Percentiles rank a stretch among this genome's conserved stretches.
phyloP scores from a whole-genome alignment of 2,888 invertebrate species.

The Maniola hyperantus region DNA sequence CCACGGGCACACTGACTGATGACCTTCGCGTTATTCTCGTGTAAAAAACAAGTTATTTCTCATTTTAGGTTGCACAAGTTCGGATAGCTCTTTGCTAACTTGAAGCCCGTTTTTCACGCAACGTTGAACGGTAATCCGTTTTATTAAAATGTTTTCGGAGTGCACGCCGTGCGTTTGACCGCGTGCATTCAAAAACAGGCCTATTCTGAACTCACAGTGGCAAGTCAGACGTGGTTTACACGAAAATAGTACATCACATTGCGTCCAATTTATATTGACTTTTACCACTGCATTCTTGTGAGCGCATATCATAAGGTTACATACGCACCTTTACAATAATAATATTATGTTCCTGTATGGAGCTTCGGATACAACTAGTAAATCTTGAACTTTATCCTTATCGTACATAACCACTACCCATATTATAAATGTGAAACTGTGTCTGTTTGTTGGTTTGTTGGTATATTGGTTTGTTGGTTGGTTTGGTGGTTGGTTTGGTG shows the following conservation, averaged over 20 bases:
- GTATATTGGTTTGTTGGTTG: too few relatives aligned
- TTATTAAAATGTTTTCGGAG: constrained; percentile 56
- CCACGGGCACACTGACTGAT: constrained; percentile 57
- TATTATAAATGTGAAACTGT: too few relatives aligned
- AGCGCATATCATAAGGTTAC: constrained; percentile 8
- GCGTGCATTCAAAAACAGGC: constrained; percentile 44
- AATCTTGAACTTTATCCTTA: not conserved
- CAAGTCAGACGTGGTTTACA: constrained; percentile 32
- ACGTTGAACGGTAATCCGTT: constrained; percentile 67
- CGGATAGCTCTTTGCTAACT: constrained; percentile 70
- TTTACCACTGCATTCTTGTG: constrained; percentile 27
- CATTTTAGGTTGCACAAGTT: constrained; percentile 76
- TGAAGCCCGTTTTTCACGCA: constrained; percentile 73
- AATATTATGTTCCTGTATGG: not conserved
- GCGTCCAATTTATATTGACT: constrained; percentile 32
- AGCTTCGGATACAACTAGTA: not conserved
- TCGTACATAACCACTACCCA: too few relatives aligned
- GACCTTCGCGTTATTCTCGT: constrained; percentile 62
- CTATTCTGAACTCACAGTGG: constrained; percentile 41
- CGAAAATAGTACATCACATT: constrained; percentile 34
- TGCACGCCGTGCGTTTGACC: constrained; percentile 44
- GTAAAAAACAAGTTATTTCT: constrained; percentile 74
- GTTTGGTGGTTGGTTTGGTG: too few relatives aligned
- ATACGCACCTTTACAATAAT: not conserved
- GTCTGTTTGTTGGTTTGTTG: too few relatives aligned